These are phyloP conservation scores for Pteropus rufus DNA, from an alignment of 2,797 vertebrate species.

Conservation along the genomic window DNA sequence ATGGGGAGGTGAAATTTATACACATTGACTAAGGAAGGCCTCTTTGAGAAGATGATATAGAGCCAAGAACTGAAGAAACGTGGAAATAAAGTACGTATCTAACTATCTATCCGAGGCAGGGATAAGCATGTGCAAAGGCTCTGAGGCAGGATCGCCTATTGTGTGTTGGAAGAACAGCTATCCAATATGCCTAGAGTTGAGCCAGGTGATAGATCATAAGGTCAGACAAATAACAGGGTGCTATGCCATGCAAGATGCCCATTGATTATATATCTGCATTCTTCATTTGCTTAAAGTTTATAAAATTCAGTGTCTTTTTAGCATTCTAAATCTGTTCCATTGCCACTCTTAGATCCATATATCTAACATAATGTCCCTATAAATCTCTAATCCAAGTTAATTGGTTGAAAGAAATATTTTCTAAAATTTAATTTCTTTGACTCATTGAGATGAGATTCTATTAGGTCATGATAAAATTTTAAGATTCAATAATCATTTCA, in stretches of 20 bases:
- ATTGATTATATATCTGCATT: background rate
- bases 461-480: background rate
- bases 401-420: background rate
- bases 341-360: background rate
- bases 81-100: too few relatives aligned
- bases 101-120: background rate
- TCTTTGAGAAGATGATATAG: background rate
- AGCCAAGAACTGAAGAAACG: background rate
- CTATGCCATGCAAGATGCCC: too few relatives aligned
- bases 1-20: background rate
- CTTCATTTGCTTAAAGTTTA: background rate
- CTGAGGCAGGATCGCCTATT: background rate
- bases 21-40: background rate
- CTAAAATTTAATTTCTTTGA: background rate
- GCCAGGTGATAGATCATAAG: background rate
- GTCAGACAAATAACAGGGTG: background rate
- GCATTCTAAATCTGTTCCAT: background rate
- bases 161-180: background rate
- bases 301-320: background rate
- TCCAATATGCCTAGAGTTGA: fast-evolving
- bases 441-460: background rate
- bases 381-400: background rate
- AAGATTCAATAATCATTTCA: background rate
- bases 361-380: background rate
- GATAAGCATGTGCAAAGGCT: fast-evolving